A percentile compares a stretch with the other conserved stretches of the same genome.
phyloP scores from a whole-genome alignment of 2,113 vertebrate genomes.

The Salvelinus sp. region DNA sequence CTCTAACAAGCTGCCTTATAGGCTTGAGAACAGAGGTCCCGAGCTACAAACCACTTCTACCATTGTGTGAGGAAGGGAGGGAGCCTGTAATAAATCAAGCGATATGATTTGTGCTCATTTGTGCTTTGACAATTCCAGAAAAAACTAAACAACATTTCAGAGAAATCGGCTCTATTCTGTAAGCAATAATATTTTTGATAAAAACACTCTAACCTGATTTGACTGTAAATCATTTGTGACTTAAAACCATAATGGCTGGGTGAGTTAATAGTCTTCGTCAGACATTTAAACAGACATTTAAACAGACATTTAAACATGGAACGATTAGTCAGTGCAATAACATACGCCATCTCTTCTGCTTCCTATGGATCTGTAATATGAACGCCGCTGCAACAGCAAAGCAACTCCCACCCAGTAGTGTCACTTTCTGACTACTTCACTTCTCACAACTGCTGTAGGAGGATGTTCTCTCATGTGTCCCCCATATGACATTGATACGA shows the following conservation, averaged over 20 bases:
- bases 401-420: constrained; percentile 31
- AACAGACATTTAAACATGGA: constrained; percentile 11
- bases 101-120: not conserved
- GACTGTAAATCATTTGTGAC: constrained; percentile 14
- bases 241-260: not conserved
- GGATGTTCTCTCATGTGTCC: constrained; percentile 54
- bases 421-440: constrained; percentile 48
- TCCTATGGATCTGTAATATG: not conserved
- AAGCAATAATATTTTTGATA: not conserved
- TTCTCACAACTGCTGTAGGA: constrained; percentile 40
- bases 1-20: not conserved
- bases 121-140: too few species aligned
- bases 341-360: not conserved
- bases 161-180: not conserved
- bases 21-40: not conserved
- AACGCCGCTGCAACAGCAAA: constrained; percentile 18
- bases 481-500: constrained; percentile 50
- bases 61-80: not conserved
- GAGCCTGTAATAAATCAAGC: not conserved
- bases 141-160: not conserved
- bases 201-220: not conserved
- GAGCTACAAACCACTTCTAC: not conserved
- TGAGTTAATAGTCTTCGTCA: not conserved
- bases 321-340: not conserved
- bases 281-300: not conserved